Percentiles rank a stretch among this genome's conserved stretches.
phyloP scores from a whole-genome alignment of 2,888 invertebrate genomes.

The Megastigmus dorsalis region DNA sequence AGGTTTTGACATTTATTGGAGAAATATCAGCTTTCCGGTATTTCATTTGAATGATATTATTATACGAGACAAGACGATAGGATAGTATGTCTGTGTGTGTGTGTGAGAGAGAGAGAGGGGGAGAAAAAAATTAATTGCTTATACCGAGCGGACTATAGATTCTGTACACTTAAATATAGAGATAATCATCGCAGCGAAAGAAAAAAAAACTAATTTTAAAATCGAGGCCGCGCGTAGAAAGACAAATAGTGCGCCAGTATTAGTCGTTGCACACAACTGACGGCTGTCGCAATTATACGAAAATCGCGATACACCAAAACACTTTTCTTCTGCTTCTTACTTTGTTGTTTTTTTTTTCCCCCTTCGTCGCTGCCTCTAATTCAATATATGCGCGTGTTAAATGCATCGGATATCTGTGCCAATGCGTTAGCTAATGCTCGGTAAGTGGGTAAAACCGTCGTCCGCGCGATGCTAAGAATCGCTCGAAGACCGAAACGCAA shows the following conservation, averaged over 20 bases:
- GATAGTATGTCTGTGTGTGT: not conserved
- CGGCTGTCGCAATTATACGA: slow-evolving; percentile 26
- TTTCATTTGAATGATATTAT: too few relatives aligned
- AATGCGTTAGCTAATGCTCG: too few relatives aligned
- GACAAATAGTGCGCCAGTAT: slow-evolving; percentile 19
- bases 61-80: not conserved
- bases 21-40: too few relatives aligned
- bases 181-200: slow-evolving; percentile 7
- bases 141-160: not conserved
- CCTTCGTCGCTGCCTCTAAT: too few relatives aligned
- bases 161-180: not conserved
- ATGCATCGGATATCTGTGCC: too few relatives aligned
- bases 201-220: slow-evolving; percentile 38
- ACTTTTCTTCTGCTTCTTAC: not conserved
- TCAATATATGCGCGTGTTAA: too few relatives aligned
- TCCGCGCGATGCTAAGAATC: too few relatives aligned
- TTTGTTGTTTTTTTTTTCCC: too few relatives aligned
- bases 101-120: not conserved
- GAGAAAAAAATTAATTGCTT: slow-evolving; percentile 33
- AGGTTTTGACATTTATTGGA: too few relatives aligned
- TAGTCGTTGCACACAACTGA: not conserved
- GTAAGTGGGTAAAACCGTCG: too few relatives aligned
- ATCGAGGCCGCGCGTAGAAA: slow-evolving; percentile 40
- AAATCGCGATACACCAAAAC: slow-evolving; percentile 27
- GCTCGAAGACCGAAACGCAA: too few relatives aligned